Evolutionary conservation across 37 sponge, comb jelly and placozoan genomes (phyloP), one percentile per base, ranked within the genome.

Genomic region (Chondrilla cf. caribensis): DNA sequence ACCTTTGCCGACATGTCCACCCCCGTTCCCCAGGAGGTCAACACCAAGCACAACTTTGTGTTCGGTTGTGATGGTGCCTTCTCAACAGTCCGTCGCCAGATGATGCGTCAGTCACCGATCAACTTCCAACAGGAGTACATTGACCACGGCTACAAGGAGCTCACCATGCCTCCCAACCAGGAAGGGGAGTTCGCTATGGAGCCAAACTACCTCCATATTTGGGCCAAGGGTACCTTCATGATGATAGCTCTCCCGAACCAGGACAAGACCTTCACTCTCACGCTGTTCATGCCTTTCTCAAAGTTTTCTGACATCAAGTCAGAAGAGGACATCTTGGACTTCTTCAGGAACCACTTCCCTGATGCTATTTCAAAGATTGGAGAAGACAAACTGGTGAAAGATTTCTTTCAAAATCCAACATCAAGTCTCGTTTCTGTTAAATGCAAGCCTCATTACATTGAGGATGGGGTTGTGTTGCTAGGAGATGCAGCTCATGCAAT

Each of bases 401-500:
- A 89, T 24, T 95, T 41, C 82, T 86, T 93, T 76, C 19, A 29
- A 28, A 95, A 95, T 51, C 89, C 89, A 0, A 77, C 68, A 9
- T 84, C 93, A 2, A 58, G 31, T 17, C 42, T 95, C 4, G 60
- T 92, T 6, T 95, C 96, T 0, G 79, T 95, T 26, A 92, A 92
- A 84, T 96, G 97, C 81, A 60, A 11, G 14, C 97, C 97, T 14
- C 89, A 94, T 78, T 79, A 89, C 71, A 82, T 87, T 60, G 83
- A 71, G 19, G 79, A 75, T 3, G 42, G 70, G 9, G 66, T 88
- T 44, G 58, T 96, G 21, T 38, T 96, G 25, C 78, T 96, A 14
- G 97, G 97, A 6, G 97, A 96, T 83, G 97, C 97, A 22, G 97
- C 97, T 19, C 97, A 96, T 43, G 97, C 97, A 29, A 83, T 96